phyloP scores from a whole-genome alignment of 2,888 invertebrate species.

The Thereva unica region DNA sequence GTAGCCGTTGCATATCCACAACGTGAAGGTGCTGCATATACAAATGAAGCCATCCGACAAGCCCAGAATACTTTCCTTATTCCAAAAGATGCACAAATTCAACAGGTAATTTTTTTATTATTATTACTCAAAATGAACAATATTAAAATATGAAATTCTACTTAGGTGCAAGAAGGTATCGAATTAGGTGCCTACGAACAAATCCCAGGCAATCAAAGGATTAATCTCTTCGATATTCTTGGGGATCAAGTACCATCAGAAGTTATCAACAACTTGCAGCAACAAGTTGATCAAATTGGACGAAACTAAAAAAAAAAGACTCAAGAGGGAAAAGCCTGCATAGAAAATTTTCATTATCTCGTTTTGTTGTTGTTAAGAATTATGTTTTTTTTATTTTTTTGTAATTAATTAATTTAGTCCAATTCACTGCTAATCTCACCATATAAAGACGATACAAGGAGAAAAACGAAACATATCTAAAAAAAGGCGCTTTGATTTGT shows the following conservation, averaged over 20 bases:
- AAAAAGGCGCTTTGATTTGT: no score
- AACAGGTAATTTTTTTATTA: constrained; percentile 64
- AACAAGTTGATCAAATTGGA: constrained; percentile 83
- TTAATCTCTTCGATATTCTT: constrained; percentile 81
- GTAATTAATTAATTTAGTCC: no score
- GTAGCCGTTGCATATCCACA: constrained; percentile 66
- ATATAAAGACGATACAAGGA: no score
- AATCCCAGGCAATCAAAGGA: constrained; percentile 81
- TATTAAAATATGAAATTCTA: constrained; percentile 19
- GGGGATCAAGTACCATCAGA: constrained; percentile 85
- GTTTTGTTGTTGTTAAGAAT: no score
- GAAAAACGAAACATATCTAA: no score
- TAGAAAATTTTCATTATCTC: no score
- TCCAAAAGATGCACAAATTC: constrained; percentile 84
- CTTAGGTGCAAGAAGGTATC: constrained; percentile 79
- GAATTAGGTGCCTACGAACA: constrained; percentile 85
- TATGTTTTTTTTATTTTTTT: no score
- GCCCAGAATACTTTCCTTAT: constrained; percentile 84
- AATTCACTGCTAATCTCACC: no score
- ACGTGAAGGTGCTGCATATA: constrained; percentile 81
- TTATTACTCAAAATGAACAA: constrained; percentile 3
- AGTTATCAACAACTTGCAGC: constrained; percentile 84
- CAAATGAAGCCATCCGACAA: constrained; percentile 84
- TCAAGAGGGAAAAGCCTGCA: no score
- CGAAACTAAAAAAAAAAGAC: constrained; percentile 60